Evolutionary conservation across 2,888 invertebrate species (phyloP).

Genomic region (Tholera decimalis): DNA sequence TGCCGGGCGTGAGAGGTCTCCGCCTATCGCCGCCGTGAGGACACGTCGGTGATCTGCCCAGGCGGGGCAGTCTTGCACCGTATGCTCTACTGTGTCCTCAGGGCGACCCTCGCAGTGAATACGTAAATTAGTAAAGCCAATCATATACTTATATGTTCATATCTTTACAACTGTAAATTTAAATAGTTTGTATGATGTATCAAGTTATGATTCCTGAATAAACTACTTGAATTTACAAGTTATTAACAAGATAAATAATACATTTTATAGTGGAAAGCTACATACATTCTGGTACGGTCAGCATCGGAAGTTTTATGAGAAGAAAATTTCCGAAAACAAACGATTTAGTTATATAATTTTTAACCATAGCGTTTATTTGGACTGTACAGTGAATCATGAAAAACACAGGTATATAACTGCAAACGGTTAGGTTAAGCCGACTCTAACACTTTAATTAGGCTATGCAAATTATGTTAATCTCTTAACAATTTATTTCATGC

Average conservation of each 20-base stretch:
- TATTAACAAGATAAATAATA: conserved; percentile 18
- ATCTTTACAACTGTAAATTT: conserved; percentile 5
- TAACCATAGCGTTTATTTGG: neutral
- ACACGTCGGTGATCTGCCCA: too few species aligned
- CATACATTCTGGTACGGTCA: neutral
- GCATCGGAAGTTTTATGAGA: neutral
- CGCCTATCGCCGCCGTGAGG: too few species aligned
- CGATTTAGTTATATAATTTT: too few species aligned
- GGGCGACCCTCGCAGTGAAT: too few species aligned
- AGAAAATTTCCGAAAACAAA: neutral
- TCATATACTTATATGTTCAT: too few species aligned
- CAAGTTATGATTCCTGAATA: conserved; percentile 16
- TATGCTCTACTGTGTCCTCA: too few species aligned
- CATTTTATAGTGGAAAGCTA: neutral
- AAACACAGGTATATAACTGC: neutral
- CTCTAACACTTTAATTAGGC: too few species aligned
- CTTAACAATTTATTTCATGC: too few species aligned
- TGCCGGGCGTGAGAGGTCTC: too few species aligned
- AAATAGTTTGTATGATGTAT: conserved; percentile 22
- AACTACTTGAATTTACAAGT: conserved; percentile 7
- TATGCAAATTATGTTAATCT: too few species aligned
- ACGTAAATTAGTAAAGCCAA: conserved; percentile 5
- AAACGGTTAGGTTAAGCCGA: neutral
- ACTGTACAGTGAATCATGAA: too few species aligned
- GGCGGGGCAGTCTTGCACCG: too few species aligned